phyloP scores from a whole-genome alignment of 2,888 invertebrate genomes.

The Proisotoma minuta region DNA sequence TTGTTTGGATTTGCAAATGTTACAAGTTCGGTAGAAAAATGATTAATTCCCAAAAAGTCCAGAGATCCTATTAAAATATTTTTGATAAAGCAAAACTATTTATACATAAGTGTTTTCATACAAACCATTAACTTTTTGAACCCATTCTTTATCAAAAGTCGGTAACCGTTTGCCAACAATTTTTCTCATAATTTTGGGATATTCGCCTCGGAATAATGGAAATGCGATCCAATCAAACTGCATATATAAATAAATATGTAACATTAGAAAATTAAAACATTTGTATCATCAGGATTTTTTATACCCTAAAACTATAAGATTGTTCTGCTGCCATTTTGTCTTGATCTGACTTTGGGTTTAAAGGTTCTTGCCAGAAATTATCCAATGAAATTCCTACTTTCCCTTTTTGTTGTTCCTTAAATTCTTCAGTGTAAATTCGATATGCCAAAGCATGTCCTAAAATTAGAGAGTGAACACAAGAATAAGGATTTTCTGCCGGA shows the following conservation, averaged over 20 bases:
- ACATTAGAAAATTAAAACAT: too few species aligned
- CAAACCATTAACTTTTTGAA: slow-evolving; percentile 25
- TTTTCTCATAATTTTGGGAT: slow-evolving; percentile 48
- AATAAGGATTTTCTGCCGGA: slow-evolving; percentile 56
- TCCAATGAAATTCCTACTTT: slow-evolving; percentile 46
- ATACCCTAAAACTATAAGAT: slow-evolving; percentile 42
- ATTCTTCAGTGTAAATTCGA: slow-evolving; percentile 60
- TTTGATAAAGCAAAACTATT: not conserved
- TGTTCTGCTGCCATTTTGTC: slow-evolving; percentile 43
- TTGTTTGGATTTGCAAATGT: not conserved
- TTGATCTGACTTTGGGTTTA: slow-evolving; percentile 30
- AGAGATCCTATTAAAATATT: slow-evolving; percentile 7
- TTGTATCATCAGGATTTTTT: not conserved
- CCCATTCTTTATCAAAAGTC: not conserved
- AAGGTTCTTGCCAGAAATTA: slow-evolving; percentile 43
- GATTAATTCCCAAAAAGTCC: slow-evolving; percentile 16
- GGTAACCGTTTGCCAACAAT: slow-evolving; percentile 41
- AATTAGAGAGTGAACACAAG: slow-evolving; percentile 61
- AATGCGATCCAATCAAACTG: slow-evolving; percentile 51
- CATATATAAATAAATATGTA: too few species aligned
- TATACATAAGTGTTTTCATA: not conserved
- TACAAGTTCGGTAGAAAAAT: slow-evolving; percentile 12
- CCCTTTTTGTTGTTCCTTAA: slow-evolving; percentile 48
- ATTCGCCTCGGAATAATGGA: slow-evolving; percentile 50
- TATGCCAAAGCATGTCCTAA: slow-evolving; percentile 64